A percentile compares a stretch with the other conserved stretches of the same genome.
Conservation (phyloP, 2,797 vertebrate species). For the Catostomus latipinnis region DNA sequence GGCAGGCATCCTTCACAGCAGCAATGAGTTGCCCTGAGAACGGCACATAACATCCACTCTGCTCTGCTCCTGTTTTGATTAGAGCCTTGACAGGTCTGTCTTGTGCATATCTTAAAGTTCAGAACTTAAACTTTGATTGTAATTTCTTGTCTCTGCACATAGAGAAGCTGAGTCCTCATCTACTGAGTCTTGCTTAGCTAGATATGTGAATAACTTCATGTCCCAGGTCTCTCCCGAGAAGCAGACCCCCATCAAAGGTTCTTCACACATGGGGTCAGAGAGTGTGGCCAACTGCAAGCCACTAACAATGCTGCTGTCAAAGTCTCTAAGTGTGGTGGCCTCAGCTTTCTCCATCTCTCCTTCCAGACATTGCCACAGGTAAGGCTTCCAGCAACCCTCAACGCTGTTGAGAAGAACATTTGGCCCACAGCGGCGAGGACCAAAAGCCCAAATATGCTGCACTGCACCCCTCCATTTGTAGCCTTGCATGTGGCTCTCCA, state of each 20-base stretch:
- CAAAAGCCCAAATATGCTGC: slow-evolving; percentile 92
- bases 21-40: slow-evolving; percentile 96
- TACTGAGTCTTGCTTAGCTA: slow-evolving; percentile 62
- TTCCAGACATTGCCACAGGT: slow-evolving; percentile 87
- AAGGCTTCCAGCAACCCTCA: slow-evolving; percentile 80
- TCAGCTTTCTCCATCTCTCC: slow-evolving; percentile 57
- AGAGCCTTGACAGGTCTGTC: background rate
- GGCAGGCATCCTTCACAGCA: slow-evolving; percentile 93
- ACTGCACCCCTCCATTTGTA: slow-evolving; percentile 89
- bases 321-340: slow-evolving; percentile 73
- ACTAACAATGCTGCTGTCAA: slow-evolving; percentile 93
- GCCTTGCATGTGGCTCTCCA: slow-evolving; percentile 85
- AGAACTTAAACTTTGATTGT: background rate
- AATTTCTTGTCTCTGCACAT: slow-evolving; percentile 25
- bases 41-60: slow-evolving; percentile 88
- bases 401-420: slow-evolving; percentile 89
- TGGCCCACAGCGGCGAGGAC: slow-evolving; percentile 90
- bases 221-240: slow-evolving; percentile 91
- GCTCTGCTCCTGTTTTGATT: slow-evolving; percentile 60
- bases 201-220: slow-evolving; percentile 67
- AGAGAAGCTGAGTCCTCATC: slow-evolving; percentile 3
- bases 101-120: background rate
- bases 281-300: slow-evolving; percentile 94
- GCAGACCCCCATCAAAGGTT: slow-evolving; percentile 97
- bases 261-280: slow-evolving; percentile 95